These are phyloP conservation scores for Haemorhous mexicanus DNA, from an alignment of 2,113 vertebrate genomes.

Conservation along the genomic window DNA sequence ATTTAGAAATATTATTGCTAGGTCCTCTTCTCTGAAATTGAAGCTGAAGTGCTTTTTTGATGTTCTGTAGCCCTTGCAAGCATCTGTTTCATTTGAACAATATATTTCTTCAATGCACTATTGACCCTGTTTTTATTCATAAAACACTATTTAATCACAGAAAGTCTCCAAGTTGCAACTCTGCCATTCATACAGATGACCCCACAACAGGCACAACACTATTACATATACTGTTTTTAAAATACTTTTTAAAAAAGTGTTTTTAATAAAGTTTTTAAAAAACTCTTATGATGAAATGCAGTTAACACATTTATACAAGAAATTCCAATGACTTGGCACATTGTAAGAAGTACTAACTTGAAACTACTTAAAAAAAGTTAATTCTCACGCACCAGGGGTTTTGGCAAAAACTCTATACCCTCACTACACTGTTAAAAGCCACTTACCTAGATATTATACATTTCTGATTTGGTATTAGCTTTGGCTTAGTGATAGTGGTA, in stretches of 20 bases:
- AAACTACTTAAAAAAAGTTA: not conserved
- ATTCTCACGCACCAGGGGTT: not conserved
- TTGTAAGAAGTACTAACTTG: not conserved
- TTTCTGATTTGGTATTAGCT: not conserved
- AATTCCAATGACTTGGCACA: not conserved
- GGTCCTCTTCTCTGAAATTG: not conserved
- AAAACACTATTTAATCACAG: not conserved
- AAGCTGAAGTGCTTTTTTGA: not conserved
- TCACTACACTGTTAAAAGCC: not conserved
- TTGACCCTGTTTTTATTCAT: not conserved
- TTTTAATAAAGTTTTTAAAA: not conserved
- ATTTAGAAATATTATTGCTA: slow-evolving; percentile 40
- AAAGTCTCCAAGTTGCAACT: not conserved
- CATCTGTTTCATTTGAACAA: not conserved
- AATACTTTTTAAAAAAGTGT: not conserved
- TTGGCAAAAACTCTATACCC: not conserved
- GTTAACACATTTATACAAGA: not conserved
- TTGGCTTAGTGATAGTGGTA: not conserved
- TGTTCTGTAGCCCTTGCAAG: slow-evolving; percentile 12
- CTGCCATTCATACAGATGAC: not conserved
- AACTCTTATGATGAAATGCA: not conserved
- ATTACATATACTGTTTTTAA: not conserved
- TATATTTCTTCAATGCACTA: not conserved
- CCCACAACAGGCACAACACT: not conserved
- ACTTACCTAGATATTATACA: not conserved